These are phyloP conservation scores for Pseudomugil tenellus DNA, from an alignment of 2,797 vertebrate genomes.

Conservation along the genomic window DNA sequence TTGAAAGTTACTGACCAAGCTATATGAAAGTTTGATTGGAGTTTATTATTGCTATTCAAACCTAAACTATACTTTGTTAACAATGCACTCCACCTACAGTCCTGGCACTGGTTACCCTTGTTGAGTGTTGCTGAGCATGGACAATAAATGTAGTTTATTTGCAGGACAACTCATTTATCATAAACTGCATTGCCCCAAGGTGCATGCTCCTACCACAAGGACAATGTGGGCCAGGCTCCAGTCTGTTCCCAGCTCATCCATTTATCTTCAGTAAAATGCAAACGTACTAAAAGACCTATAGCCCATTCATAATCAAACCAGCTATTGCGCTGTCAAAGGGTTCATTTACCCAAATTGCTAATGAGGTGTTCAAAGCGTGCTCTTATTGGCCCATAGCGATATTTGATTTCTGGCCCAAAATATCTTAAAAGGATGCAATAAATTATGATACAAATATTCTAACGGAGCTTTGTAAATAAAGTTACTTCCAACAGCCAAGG, in stretches of 20 bases:
- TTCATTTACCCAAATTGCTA: constrained; percentile 31
- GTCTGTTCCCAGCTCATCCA: constrained; percentile 66
- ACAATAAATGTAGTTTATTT: constrained; percentile 74
- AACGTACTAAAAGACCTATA: constrained; percentile 44
- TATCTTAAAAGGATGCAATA: neutral
- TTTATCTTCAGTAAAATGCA: constrained; percentile 70
- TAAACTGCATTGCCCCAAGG: constrained; percentile 58
- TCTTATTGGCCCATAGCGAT: constrained; percentile 16
- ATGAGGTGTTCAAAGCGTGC: constrained; percentile 6
- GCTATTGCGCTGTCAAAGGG: constrained; percentile 20
- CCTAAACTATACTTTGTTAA: constrained; percentile 28
- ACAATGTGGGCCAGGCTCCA: constrained; percentile 67
- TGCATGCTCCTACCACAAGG: constrained; percentile 70
- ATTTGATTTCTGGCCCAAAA: neutral
- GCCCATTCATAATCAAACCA: constrained; percentile 37
- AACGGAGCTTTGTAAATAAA: no score
- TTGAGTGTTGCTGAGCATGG: constrained; percentile 56
- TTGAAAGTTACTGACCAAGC: constrained; percentile 43
- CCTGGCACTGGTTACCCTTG: constrained; percentile 42
- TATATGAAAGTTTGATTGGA: constrained; percentile 26
- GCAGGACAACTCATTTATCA: constrained; percentile 72
- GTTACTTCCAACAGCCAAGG: neutral
- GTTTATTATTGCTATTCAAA: constrained; percentile 37
- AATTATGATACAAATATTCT: neutral
- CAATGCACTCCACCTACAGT: constrained; percentile 35